Evolutionary conservation across 1,140 invertebrate species (phyloP), one percentile per base, ranked within the genome.

Genomic region (Drosophila elegans): DNA sequence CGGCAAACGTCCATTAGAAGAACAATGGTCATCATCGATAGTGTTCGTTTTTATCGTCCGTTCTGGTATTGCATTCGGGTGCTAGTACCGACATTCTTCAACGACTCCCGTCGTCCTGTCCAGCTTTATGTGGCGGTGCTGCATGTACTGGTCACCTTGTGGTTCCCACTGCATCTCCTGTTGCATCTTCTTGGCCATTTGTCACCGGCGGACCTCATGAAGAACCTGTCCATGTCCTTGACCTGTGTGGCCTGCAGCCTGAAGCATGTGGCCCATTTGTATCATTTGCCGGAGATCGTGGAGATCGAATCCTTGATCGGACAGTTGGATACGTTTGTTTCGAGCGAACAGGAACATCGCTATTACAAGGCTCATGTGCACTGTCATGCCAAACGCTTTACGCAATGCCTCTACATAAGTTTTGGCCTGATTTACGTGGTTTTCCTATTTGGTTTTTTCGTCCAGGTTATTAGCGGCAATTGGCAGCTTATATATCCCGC

Each of bases 81-180:
- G 11, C 6, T 82, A 29, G 74, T 69, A 11, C 82, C 82, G 1
- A 62, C 60, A 5, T 71, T 68, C 53, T 86, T 81, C 13, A 61
- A 54, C 7, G 2, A 59, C 9, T 36, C 21, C 10, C 41, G 60
- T 13, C 46, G 34, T 16, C 11, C 39, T 4, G 45, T 55, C 21
- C 60, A 34, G 3, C 41, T 63, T 0, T 78, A 69, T 49, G 44
- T 63, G 34, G 16, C 46, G 16, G 6, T 61, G 11, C 6, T 78
- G 41, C 69, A 85, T 27, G 13, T 68, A 11, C 54, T 86, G 32
- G 59, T 85, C 7, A 86, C 78, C 2, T 7, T 64, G 0, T 48
- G 78, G 49, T 86, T 78, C 38, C 83, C 83, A 1, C n/a, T 82
- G 12, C 83, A 86, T 39, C 39, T 86, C 11, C 32, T 86, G 10